Evolutionary conservation across 1,140 invertebrate genomes (phyloP).

Genomic region (Saccostrea echinata): DNA sequence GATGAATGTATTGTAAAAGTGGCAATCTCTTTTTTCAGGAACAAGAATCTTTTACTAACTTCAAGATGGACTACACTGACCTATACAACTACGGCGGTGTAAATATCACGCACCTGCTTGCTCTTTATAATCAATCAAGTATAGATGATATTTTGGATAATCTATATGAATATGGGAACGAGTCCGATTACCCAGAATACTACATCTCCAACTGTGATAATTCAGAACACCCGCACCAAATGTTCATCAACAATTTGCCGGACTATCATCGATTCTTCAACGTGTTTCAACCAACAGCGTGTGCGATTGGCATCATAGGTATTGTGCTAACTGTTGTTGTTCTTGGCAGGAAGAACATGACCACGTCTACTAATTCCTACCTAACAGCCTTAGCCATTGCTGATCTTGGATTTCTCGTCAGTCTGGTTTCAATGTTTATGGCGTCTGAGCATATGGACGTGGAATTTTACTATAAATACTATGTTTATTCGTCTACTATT

Average conservation of each 20-base stretch:
- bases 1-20: too few relatives aligned
- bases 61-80: background rate
- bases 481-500: slow-evolving; percentile 49
- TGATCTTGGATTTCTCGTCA: slow-evolving; percentile 86
- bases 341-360: slow-evolving; percentile 87
- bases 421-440: slow-evolving; percentile 72
- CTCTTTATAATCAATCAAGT: background rate
- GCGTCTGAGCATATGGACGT: slow-evolving; percentile 49
- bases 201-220: background rate
- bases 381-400: slow-evolving; percentile 87
- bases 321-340: slow-evolving; percentile 88
- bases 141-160: background rate
- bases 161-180: background rate
- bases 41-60: background rate
- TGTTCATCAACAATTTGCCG: background rate
- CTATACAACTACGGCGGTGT: background rate
- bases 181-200: background rate
- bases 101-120: background rate
- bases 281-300: slow-evolving; percentile 82
- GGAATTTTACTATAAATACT: slow-evolving; percentile 47
- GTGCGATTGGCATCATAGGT: slow-evolving; percentile 86
- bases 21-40: background rate
- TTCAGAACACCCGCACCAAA: background rate
- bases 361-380: slow-evolving; percentile 88
- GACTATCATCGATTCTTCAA: slow-evolving; percentile 48